A percentile compares a stretch with the other conserved stretches of the same genome.
These are phyloP conservation scores for Gymnothorax reevesii DNA, from an alignment of 2,797 vertebrate species.

Conservation along the genomic window DNA sequence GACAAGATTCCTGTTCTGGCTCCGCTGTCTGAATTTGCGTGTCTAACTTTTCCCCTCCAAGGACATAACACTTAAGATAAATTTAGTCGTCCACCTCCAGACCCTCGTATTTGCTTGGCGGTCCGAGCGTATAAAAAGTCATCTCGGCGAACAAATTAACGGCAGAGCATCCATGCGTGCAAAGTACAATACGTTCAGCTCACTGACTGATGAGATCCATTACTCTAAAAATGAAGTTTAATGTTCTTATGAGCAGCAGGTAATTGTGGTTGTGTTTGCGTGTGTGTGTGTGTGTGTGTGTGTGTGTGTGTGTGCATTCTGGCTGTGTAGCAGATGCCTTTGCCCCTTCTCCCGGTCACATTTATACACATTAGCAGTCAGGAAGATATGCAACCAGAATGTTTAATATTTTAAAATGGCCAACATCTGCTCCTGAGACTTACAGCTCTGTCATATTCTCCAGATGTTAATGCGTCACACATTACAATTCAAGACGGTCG, in stretches of 20 bases:
- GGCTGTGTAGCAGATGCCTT: slow-evolving; percentile 57
- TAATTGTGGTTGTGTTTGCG: slow-evolving; percentile 48
- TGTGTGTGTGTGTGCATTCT: background rate
- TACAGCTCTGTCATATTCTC: slow-evolving; percentile 62
- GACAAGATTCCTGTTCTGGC: background rate
- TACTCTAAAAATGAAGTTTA: slow-evolving; percentile 75
- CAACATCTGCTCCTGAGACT: slow-evolving; percentile 64
- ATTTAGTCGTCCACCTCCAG: slow-evolving; percentile 23
- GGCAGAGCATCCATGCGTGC: slow-evolving; percentile 54
- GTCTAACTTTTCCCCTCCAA: slow-evolving; percentile 4
- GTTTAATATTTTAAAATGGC: slow-evolving; percentile 70
- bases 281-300: background rate
- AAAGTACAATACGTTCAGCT: slow-evolving; percentile 66
- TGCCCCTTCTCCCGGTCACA: slow-evolving; percentile 54
- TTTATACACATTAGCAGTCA: slow-evolving; percentile 67
- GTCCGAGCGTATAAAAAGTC: slow-evolving; percentile 63
- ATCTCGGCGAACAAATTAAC: slow-evolving; percentile 64
- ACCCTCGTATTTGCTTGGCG: slow-evolving; percentile 51
- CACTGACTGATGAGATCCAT: slow-evolving; percentile 77
- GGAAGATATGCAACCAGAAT: slow-evolving; percentile 68
- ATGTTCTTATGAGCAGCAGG: slow-evolving; percentile 70
- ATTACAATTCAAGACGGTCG: slow-evolving; percentile 26
- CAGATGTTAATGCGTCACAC: slow-evolving; percentile 69
- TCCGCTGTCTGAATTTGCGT: background rate
- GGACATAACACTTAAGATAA: slow-evolving; percentile 21